Percentiles rank a stretch among this genome's conserved stretches.
These are phyloP conservation scores for Caenorhabditis japonica DNA, from an alignment of 2,888 invertebrate genomes.

Conservation along the genomic window DNA sequence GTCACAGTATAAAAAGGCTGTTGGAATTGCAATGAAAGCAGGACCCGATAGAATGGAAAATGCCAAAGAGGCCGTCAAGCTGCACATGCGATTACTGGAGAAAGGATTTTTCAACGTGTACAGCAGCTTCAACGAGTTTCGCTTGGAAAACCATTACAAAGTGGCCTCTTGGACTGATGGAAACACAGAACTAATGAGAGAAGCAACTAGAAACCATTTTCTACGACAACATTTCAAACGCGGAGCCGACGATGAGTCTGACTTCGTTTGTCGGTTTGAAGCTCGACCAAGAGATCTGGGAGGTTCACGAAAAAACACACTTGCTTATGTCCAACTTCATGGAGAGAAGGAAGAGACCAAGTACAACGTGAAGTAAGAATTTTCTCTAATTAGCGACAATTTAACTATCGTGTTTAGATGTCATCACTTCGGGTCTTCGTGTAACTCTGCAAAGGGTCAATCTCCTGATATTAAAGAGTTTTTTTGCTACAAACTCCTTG, in stretches of 20 bases:
- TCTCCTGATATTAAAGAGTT: slow-evolving; percentile 25
- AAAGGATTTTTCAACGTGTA: slow-evolving; percentile 25
- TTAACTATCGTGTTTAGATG: slow-evolving; percentile 18
- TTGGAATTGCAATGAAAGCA: slow-evolving; percentile 5
- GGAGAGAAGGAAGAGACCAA: slow-evolving; percentile 20
- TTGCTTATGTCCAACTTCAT: slow-evolving; percentile 24
- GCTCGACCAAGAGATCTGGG: slow-evolving; percentile 23
- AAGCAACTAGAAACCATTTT: slow-evolving; percentile 20
- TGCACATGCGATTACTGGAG: slow-evolving; percentile 10
- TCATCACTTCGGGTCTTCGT: slow-evolving; percentile 21
- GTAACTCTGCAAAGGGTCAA: too few species aligned
- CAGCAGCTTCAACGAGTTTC: slow-evolving; percentile 16
- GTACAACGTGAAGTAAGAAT: slow-evolving; percentile 23
- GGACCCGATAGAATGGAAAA: slow-evolving; percentile 12
- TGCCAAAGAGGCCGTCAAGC: slow-evolving; percentile 21
- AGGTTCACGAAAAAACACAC: slow-evolving; percentile 16
- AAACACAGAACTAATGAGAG: slow-evolving; percentile 9
- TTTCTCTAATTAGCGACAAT: slow-evolving; percentile 5
- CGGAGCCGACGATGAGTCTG: slow-evolving; percentile 27
- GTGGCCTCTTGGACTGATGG: slow-evolving; percentile 23
- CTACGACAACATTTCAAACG: slow-evolving; percentile 11
- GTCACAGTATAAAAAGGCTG: slow-evolving; percentile 17
- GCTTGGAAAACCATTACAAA: slow-evolving; percentile 17
- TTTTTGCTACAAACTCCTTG: slow-evolving; percentile 20
- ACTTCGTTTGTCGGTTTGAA: slow-evolving; percentile 23